phyloP scores from a whole-genome alignment of 2,113 vertebrate genomes.

The Saccopteryx leptura region DNA sequence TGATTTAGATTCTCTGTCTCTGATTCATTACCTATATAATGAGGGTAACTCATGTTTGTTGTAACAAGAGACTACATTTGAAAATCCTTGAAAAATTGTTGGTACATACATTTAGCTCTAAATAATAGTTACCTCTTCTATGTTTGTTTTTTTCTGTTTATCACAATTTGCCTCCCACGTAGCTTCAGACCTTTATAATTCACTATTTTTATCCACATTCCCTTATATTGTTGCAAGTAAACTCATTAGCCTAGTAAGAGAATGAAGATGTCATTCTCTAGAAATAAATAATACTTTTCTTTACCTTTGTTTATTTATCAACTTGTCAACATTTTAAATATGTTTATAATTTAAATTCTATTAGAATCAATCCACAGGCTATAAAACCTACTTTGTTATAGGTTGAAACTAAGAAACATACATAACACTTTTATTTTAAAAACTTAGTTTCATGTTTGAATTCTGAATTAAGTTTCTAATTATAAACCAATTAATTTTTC shows the following conservation, averaged over 20 bases:
- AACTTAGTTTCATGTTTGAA: neutral
- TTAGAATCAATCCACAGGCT: neutral
- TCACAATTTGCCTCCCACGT: neutral
- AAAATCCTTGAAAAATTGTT: neutral
- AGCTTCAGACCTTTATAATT: neutral
- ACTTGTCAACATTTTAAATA: neutral
- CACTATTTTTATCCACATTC: neutral
- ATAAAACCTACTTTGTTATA: neutral
- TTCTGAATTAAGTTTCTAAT: constrained; percentile 41
- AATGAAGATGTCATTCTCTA: neutral
- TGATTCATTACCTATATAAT: neutral
- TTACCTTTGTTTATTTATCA: neutral
- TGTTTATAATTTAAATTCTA: constrained; percentile 18
- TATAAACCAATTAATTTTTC: neutral
- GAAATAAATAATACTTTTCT: neutral
- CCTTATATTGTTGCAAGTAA: neutral
- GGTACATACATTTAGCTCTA: neutral
- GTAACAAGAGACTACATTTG: neutral
- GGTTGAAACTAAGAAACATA: constrained; percentile 25
- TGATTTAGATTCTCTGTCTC: neutral
- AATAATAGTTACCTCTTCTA: neutral
- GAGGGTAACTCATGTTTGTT: neutral
- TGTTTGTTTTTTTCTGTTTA: neutral
- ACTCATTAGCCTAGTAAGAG: neutral
- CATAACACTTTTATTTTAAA: neutral